These are phyloP conservation scores for Callaeas wilsoni DNA, from an alignment of 2,113 vertebrate species.

Conservation along the genomic window DNA sequence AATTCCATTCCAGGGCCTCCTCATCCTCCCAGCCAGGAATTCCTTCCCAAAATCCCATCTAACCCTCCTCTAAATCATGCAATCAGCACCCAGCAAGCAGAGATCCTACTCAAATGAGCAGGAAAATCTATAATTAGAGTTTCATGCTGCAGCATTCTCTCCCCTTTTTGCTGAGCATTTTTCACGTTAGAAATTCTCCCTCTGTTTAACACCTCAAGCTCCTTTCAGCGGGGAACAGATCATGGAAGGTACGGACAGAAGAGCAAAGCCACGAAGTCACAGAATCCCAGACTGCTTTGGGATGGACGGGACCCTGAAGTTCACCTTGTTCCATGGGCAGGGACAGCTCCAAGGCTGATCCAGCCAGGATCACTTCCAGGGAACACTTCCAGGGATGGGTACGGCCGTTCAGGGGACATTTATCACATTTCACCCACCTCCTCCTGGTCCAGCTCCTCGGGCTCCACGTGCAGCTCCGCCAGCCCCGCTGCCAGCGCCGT, in stretches of 20 bases:
- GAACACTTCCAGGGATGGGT: too few species aligned
- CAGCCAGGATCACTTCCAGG: not conserved
- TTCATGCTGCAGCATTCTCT: not conserved
- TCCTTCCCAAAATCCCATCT: not conserved
- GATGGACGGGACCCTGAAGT: not conserved
- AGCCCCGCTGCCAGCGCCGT: slow-evolving; percentile 61
- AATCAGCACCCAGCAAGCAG: not conserved
- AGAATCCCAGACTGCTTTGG: not conserved
- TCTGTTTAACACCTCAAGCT: not conserved
- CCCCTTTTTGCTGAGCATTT: not conserved
- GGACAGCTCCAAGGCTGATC: not conserved
- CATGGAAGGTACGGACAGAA: not conserved
- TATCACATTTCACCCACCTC: slow-evolving; percentile 75
- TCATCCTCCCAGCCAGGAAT: not conserved
- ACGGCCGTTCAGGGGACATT: too few species aligned
- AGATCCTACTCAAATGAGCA: not conserved
- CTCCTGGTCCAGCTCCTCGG: slow-evolving; percentile 79
- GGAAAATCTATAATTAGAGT: not conserved
- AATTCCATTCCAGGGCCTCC: not conserved
- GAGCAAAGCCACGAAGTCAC: not conserved
- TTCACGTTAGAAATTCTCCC: not conserved
- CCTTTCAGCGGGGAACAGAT: not conserved
- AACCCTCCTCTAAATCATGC: not conserved
- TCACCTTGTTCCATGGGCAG: fast-evolving
- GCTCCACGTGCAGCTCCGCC: slow-evolving; percentile 62